Evolutionary conservation across 2,113 vertebrate species (phyloP), one percentile per base, ranked within the genome.

Genomic region (Salvelinus alpinus): DNA sequence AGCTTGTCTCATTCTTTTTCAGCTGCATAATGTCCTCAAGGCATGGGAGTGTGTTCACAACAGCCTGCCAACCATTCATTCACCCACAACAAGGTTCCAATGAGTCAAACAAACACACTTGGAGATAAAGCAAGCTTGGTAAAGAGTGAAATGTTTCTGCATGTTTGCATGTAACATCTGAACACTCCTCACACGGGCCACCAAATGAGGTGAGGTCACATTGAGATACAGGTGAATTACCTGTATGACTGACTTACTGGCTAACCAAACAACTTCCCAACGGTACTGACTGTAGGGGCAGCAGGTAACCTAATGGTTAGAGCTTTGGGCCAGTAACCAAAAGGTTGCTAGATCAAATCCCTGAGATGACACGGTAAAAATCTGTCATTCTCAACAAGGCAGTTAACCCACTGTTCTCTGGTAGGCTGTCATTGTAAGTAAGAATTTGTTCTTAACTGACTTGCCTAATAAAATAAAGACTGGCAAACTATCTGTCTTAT

Each of bases 11-110:
- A 16, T 25, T 51, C 59, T 74, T 34, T 72, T 59, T 47, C 65
- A 31, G 64, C 72, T 79, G 77, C 84, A 73, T 84, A 82, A 86
- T 74, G 68, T 86, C 81, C 82, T 84, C 44, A 62, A 84, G 84
- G 81, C 80, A 72, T 9, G 9, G 47, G 68, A 71, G 31, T 1
- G n/a, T 29, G 11, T 3, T 34, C 9, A 34, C 54, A 13, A 5
- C 71, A 12, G 54, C 57, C 3, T 68, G 29, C 29, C 16, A n/a
- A n/a, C 8, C 8, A 34, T 62, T 72, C 71, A 72, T 62, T 72
- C 20, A 72, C 18, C n/a, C 25, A 31, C 44, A 22, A 70, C 68
- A 48, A 20, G 13, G 38, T 66, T 66, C 27, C 11, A 47, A 47
- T 70, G 38, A 44, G 13, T 31, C 66, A 68, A 44, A n/a, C 29